These are phyloP conservation scores for Rostratula benghalensis DNA, from an alignment of 2,113 vertebrate species.

Conservation along the genomic window DNA sequence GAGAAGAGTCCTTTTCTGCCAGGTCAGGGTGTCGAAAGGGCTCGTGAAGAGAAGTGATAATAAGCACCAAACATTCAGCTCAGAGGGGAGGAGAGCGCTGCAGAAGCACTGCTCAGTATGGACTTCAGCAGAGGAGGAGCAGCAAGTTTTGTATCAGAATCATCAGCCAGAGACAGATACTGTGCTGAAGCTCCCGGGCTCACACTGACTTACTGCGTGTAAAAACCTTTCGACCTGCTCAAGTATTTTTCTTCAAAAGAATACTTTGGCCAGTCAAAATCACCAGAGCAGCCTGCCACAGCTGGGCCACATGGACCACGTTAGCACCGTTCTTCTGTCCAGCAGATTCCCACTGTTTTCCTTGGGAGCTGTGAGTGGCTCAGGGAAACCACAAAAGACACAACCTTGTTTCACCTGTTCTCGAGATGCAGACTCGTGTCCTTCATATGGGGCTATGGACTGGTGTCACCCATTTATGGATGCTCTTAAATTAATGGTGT, in stretches of 20 bases:
- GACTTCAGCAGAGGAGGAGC: neutral
- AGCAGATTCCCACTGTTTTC: neutral
- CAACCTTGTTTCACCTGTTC: neutral
- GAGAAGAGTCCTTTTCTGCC: rapidly evolving
- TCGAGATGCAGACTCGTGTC: neutral
- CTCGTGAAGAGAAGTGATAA: neutral
- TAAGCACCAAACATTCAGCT: neutral
- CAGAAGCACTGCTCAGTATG: neutral
- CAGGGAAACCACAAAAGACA: neutral
- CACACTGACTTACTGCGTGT: neutral
- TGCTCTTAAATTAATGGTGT: neutral
- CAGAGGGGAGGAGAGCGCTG: neutral
- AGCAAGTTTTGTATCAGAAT: neutral
- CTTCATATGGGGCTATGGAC: neutral
- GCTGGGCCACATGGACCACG: too few species aligned
- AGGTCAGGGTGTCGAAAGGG: neutral
- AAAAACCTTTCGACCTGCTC: neutral
- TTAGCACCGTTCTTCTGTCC: neutral
- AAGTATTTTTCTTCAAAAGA: neutral
- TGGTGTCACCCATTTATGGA: neutral
- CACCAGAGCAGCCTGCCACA: neutral
- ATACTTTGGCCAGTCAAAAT: neutral
- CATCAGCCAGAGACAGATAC: neutral
- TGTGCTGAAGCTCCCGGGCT: neutral
- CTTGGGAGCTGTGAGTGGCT: neutral